Evolutionary conservation across 2,888 invertebrate genomes (phyloP), one percentile per base, ranked within the genome.

Genomic region (Temnothorax rugatulus): DNA sequence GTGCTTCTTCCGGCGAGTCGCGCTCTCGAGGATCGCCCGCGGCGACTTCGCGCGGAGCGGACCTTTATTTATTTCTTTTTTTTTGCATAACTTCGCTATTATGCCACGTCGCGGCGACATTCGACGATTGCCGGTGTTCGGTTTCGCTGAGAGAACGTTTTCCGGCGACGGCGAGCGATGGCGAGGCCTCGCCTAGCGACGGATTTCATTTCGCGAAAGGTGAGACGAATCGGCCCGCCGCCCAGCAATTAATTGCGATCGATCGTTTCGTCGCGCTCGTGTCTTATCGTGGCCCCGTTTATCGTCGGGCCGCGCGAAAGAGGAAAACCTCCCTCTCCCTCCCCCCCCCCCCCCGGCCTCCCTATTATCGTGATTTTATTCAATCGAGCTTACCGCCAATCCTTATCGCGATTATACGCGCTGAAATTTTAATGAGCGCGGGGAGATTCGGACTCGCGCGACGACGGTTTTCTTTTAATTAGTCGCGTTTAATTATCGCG

Each of bases 201-300:
- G 57, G 38, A 61, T 81, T 13, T 41, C 18, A 25, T 61, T 47
- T 71, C 71, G 34, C 69, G 59, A 29, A 77, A 77, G 59, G 79
- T 81, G 79, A 81, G 79, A 79, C 79, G 69, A 79, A 79, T 79
- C 59, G 71, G 25, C 38, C 61, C 13, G 41, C 18, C 59, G 38
- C 15, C 41, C 25, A 9, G 47, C 25, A 54, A 82, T 82, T 82
- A 74, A 74, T 84, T 83, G 21, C 66, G 47, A 73, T 71, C 66
- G 63, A 71, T 84, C 68, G 54, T 83, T 63, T 64, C 44, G 57
- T 54, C 41, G 57, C 38, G 71, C 52, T 63, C 64, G n/a, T 57
- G 15, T 63, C 82, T 82, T 83, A 82, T 74, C 73, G 84, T 34
- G 63, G 9, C 15, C 50, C 7, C 57, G 54, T 34, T 69, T 71